These are phyloP conservation scores for Drosophila putrida DNA, from an alignment of 2,888 invertebrate species.

Conservation along the genomic window DNA sequence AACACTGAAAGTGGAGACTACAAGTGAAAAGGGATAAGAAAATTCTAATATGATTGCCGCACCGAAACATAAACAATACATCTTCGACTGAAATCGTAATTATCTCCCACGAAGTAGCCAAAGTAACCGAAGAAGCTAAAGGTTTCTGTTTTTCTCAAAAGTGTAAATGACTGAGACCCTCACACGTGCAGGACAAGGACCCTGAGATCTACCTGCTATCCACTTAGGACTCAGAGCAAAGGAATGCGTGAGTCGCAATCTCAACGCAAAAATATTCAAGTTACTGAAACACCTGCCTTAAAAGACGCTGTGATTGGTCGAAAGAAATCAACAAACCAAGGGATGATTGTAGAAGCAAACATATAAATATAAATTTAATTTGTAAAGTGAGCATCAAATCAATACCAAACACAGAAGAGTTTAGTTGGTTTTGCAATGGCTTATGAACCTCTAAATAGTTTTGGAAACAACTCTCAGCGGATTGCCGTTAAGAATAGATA, in stretches of 20 bases:
- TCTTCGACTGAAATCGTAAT: conserved; percentile 60
- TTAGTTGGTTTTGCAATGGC: conserved; percentile 58
- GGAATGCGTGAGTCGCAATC: conserved; percentile 45
- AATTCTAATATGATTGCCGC: conserved; percentile 52
- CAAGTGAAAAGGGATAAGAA: conserved; percentile 38
- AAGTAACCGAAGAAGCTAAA: conserved; percentile 26
- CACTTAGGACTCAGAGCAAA: conserved; percentile 24
- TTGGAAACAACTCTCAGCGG: conserved; percentile 19
- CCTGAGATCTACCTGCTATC: conserved; percentile 45
- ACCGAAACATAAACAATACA: conserved; percentile 52
- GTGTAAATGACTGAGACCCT: conserved; percentile 39
- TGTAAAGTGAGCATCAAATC: conserved; percentile 65
- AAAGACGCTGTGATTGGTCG: conserved; percentile 70
- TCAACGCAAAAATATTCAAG: conserved; percentile 30
- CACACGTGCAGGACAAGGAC: conserved; percentile 58
- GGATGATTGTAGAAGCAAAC: conserved; percentile 42
- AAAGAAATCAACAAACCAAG: conserved; percentile 26
- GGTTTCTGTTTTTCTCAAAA: conserved; percentile 49
- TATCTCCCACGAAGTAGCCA: conserved; percentile 73
- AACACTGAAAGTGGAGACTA: conserved; percentile 57
- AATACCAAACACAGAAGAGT: conserved; percentile 40
- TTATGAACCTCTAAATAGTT: conserved; percentile 69
- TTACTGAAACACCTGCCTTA: conserved; percentile 69
- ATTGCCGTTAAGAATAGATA: conserved; percentile 50
- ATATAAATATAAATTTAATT: conserved; percentile 70